Conservation (phyloP, 1,140 invertebrate genomes). For the Diprion similis region DNA sequence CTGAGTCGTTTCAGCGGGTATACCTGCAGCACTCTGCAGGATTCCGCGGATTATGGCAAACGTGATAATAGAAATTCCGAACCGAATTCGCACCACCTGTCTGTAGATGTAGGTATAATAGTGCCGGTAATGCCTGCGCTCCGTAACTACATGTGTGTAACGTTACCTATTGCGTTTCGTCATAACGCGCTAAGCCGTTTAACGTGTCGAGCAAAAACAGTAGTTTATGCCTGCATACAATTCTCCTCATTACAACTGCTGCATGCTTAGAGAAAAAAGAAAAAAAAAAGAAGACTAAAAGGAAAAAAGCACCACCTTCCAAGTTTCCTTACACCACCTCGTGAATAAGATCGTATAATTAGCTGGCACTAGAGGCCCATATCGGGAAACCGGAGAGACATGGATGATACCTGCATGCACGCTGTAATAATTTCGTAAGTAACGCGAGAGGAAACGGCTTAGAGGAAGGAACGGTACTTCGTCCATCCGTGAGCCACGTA, state of each 20-base stretch:
- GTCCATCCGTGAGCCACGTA: slow-evolving; percentile 1
- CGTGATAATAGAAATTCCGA: slow-evolving; percentile 5
- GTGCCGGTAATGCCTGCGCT: neutral
- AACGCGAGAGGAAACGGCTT: neutral
- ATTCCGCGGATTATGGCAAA: neutral
- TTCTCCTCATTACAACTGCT: neutral
- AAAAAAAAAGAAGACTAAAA: neutral
- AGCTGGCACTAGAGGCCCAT: too few relatives aligned
- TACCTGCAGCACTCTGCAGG: neutral
- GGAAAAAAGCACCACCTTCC: neutral
- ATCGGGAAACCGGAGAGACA: too few relatives aligned
- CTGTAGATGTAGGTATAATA: too few relatives aligned
- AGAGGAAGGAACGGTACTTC: slow-evolving; percentile 1
- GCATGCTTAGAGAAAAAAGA: neutral
- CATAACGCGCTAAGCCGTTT: too few relatives aligned
- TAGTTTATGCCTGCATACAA: neutral
- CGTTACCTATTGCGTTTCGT: neutral
- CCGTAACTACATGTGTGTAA: neutral
- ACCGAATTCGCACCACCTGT: neutral
- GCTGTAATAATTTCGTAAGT: neutral
- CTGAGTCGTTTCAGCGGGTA: too few relatives aligned
- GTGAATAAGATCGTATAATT: too few relatives aligned
- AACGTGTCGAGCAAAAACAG: too few relatives aligned
- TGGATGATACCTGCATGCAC: too few relatives aligned
- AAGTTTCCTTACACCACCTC: too few relatives aligned